Base-by-base conservation (phyloP, 2,113 vertebrate genomes). In the Pterocles orientalis region DNA sequence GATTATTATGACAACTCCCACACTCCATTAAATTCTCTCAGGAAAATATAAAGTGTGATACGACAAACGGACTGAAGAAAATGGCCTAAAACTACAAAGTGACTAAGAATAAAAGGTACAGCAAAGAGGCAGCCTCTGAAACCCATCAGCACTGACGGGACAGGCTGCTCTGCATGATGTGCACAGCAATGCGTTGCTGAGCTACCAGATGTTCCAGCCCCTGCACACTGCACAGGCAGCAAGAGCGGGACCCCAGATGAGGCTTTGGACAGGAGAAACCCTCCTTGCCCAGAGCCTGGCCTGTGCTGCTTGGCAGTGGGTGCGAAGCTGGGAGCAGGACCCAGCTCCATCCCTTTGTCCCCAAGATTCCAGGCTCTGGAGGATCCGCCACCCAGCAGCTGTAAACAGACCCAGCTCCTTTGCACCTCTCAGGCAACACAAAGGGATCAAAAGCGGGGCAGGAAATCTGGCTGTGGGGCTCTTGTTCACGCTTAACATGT, bases 1-100 rank as follows among this genome's bases (percentile, higher is more conserved):
- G 78, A 76, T 85, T 94, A 69, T 94, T 92, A 79, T 84, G 89
- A 86, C 48, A 88, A 66, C 70, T 91, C 84, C 81, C 79, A 94
- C 82, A 88, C 66, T 95, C 82, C 82, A 87, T 91, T 95, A 86
- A 94, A 86, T 96, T 90, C 82, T 94, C 78, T 82, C 57, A 76
- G 83, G 91, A 91, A 87, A 95, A 82, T 61, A 76, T 2, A 31
- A 86, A 71, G 53, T n/a, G 24, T 20, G 29, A 39, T 60, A 31
- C 68, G 83, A 82, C 20, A 88, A 92, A 90, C 1, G 3, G 69
- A n/a, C 29, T 36, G 70, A 69, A 15, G 6, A 64, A 69, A 69
- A 85, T 16, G 34, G 24, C 23, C 43, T 58, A 51, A 87, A 75
- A 19, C 7, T 25, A 84, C 80, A 19, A 62, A 23, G 75, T 9